Conservation (phyloP, 2,797 vertebrate species). For the Graptemys geographica region DNA sequence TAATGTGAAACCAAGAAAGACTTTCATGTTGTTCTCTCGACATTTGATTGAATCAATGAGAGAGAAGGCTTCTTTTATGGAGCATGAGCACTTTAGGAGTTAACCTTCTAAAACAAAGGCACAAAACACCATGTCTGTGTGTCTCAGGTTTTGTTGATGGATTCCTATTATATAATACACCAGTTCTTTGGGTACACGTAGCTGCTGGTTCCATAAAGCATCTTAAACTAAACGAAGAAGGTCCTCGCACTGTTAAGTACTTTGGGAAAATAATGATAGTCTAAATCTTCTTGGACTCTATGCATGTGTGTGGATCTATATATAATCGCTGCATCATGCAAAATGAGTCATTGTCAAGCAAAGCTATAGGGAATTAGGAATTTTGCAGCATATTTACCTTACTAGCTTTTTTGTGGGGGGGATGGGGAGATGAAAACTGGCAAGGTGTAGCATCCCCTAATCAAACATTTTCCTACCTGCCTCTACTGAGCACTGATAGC, state of each 20-base stretch:
- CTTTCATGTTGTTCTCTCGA: background rate
- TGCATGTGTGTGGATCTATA: background rate
- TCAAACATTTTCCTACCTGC: background rate
- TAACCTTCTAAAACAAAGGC: constrained; percentile 26
- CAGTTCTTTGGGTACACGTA: constrained; percentile 5
- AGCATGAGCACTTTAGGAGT: background rate
- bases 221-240: background rate
- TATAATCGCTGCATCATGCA: background rate
- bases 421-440: background rate
- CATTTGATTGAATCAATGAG: background rate
- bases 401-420: background rate
- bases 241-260: background rate
- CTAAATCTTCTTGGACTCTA: background rate
- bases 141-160: background rate
- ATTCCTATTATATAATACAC: background rate
- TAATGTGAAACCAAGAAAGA: background rate
- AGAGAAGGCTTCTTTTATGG: background rate
- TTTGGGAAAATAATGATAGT: background rate
- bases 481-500: background rate
- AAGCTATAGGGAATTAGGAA: background rate
- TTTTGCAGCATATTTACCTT: background rate
- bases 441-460: background rate
- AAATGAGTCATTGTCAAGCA: background rate
- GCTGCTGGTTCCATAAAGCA: constrained; percentile 2
- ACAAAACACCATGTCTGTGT: background rate